Evolutionary conservation across 2,888 invertebrate species (phyloP).

Genomic region (Metallyticus violacea): DNA sequence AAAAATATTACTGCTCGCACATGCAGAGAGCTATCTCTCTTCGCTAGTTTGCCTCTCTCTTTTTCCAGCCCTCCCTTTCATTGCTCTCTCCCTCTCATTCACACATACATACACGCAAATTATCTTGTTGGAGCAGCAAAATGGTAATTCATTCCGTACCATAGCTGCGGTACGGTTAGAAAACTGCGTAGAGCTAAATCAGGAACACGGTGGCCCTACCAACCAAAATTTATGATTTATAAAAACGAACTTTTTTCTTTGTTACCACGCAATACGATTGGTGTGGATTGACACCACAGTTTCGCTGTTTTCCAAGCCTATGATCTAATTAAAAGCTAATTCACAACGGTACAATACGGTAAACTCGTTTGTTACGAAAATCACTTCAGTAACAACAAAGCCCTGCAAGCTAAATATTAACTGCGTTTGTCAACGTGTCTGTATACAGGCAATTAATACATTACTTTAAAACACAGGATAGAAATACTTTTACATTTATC

Average conservation of each 20-base stretch:
- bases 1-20: not conserved
- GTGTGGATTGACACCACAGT: not conserved
- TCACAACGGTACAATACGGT: not conserved
- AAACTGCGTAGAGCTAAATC: not conserved
- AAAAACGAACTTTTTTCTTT: not conserved
- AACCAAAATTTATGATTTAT: not conserved
- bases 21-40: not conserved
- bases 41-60: not conserved
- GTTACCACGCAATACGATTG: not conserved
- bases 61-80: too few species aligned
- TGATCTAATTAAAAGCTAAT: not conserved
- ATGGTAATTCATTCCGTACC: not conserved
- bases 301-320: not conserved
- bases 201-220: not conserved
- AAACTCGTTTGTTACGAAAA: not conserved
- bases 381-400: too few species aligned
- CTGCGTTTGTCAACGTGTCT: too few species aligned
- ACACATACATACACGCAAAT: not conserved
- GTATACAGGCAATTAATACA: too few species aligned
- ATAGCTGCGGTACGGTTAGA: not conserved
- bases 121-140: not conserved
- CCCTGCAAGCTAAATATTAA: too few species aligned
- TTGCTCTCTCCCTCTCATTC: not conserved
- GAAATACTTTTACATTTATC: too few species aligned
- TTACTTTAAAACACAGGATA: too few species aligned